These are phyloP conservation scores for Chesias legatella DNA, from an alignment of 2,888 invertebrate species.

Conservation along the genomic window DNA sequence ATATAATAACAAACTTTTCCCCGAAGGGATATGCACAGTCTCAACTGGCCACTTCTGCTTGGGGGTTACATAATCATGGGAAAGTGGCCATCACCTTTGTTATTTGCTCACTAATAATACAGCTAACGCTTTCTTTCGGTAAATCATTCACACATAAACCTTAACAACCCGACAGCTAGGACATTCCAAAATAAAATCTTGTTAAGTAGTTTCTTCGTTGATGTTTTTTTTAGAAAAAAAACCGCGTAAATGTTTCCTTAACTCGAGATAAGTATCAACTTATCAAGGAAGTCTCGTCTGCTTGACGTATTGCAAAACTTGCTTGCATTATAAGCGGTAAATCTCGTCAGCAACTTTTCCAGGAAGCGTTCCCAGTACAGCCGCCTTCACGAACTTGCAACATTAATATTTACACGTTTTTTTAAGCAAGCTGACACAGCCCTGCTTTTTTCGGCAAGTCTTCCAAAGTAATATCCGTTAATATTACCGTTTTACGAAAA, in stretches of 20 bases:
- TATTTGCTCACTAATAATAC: too few species aligned
- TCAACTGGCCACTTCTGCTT: too few species aligned
- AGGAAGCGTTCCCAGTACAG: constrained; percentile 20
- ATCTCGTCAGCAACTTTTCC: constrained; percentile 31
- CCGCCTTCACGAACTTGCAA: constrained; percentile 9
- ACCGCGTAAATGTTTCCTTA: constrained; percentile 1
- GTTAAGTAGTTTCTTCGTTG: too few species aligned
- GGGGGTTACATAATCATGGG: too few species aligned
- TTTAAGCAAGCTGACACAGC: neutral
- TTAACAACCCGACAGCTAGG: too few species aligned
- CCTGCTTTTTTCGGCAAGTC: neutral
- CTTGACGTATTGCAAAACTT: constrained; percentile 37
- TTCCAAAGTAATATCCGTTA: neutral
- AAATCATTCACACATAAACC: too few species aligned
- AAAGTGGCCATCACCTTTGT: too few species aligned
- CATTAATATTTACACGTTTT: constrained; percentile 2
- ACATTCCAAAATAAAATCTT: too few species aligned
- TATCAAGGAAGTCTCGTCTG: constrained; percentile 16
- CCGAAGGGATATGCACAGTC: too few species aligned
- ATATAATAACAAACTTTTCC: too few species aligned
- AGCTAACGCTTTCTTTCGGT: too few species aligned
- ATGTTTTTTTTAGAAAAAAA: too few species aligned
- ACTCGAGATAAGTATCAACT: constrained; percentile 20
- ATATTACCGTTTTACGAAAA: neutral
- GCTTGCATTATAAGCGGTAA: constrained; percentile 34